These are phyloP conservation scores for Augochlora pura DNA, from an alignment of 1,140 invertebrate genomes.

Conservation along the genomic window DNA sequence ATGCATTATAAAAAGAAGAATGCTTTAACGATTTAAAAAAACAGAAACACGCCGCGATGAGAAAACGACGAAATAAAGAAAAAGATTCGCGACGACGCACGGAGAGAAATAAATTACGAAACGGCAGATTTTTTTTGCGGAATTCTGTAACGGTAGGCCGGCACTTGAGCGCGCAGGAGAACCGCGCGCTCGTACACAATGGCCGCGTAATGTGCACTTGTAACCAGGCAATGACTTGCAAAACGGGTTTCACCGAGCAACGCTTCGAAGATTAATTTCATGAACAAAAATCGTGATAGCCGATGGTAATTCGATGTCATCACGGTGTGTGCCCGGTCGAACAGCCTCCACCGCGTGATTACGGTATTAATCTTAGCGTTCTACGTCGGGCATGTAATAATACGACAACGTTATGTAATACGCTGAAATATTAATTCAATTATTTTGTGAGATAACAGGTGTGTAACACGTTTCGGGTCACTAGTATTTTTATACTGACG, in stretches of 20 bases:
- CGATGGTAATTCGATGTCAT: slow-evolving; percentile 5
- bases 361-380: not conserved
- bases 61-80: not conserved
- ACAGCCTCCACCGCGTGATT: not conserved
- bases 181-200: not conserved
- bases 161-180: not conserved
- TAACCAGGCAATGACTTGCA: slow-evolving; percentile 10
- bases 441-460: not conserved
- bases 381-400: not conserved
- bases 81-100: not conserved
- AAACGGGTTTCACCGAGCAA: not conserved
- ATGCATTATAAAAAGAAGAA: too few relatives aligned
- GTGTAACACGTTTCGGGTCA: not conserved
- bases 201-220: slow-evolving; percentile 4
- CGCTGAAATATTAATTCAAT: not conserved
- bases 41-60: too few relatives aligned
- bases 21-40: too few relatives aligned
- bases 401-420: not conserved
- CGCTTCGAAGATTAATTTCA: slow-evolving; percentile 17
- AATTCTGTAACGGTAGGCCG: not conserved
- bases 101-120: not conserved
- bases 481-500: not conserved
- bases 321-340: not conserved
- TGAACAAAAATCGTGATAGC: not conserved
- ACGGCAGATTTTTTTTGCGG: not conserved